Evolutionary conservation across 2,797 vertebrate species (phyloP).

Genomic region (Hemibagrus guttatus): DNA sequence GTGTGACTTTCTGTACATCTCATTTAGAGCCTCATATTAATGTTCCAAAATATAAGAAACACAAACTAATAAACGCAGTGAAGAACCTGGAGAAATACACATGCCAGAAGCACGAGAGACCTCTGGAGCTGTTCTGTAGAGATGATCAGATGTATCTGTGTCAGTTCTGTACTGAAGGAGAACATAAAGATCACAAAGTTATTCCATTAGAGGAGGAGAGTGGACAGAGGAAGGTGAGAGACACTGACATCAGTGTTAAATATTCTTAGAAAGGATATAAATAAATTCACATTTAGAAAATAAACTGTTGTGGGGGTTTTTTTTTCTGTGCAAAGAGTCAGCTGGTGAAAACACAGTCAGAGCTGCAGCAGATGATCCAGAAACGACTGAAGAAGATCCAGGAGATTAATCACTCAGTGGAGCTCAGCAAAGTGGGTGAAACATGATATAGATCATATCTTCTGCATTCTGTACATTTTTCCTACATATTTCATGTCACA

Average conservation of each 20-base stretch:
- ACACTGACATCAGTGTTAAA: not conserved
- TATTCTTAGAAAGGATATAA: not conserved
- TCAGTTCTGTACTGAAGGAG: constrained; percentile 51
- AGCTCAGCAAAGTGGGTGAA: constrained; percentile 8
- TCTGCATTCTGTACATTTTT: too few relatives aligned
- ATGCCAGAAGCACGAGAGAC: constrained; percentile 58
- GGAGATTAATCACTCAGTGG: constrained; percentile 20
- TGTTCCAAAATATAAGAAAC: constrained; percentile 52
- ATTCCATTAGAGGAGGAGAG: constrained; percentile 51
- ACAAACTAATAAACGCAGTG: constrained; percentile 22
- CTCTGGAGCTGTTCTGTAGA: constrained; percentile 62
- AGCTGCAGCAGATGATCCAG: constrained; percentile 37
- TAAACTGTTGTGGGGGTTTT: too few relatives aligned
- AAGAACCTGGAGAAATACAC: constrained; percentile 15
- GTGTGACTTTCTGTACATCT: not conserved
- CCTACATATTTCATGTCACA: too few relatives aligned
- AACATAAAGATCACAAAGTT: constrained; percentile 59
- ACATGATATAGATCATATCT: not conserved
- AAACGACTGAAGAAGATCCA: constrained; percentile 23
- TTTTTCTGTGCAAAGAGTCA: constrained; percentile 43
- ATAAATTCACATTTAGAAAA: too few relatives aligned
- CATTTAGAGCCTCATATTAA: not conserved
- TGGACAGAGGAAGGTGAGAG: constrained; percentile 1
- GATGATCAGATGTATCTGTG: constrained; percentile 60
- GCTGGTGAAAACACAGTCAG: constrained; percentile 43